These are phyloP conservation scores for Ormyrus thymus DNA, from an alignment of 2,888 invertebrate genomes.

Conservation along the genomic window DNA sequence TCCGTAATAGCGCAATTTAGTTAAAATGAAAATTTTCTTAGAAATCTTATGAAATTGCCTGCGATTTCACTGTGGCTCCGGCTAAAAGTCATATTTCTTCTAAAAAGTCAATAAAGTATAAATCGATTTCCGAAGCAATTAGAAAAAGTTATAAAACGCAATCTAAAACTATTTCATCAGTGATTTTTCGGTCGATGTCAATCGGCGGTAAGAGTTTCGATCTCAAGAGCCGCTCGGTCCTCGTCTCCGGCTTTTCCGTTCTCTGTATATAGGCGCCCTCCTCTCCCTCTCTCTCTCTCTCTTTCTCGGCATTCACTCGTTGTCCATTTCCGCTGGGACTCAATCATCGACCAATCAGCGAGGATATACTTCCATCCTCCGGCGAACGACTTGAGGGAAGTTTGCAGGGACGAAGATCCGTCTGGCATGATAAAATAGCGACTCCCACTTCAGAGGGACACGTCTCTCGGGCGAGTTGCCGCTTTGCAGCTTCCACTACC, in stretches of 20 bases:
- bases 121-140: neutral
- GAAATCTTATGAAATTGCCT: too few species aligned
- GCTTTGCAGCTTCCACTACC: conserved; percentile 14
- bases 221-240: neutral
- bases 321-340: conserved; percentile 53
- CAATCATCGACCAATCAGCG: conserved; percentile 53
- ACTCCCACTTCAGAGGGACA: conserved; percentile 22
- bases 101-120: neutral
- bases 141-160: neutral
- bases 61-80: too few species aligned
- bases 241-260: neutral
- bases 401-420: conserved; percentile 30
- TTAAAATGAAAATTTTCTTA: too few species aligned
- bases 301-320: neutral
- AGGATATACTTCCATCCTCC: conserved; percentile 28
- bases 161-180: conserved; percentile 25
- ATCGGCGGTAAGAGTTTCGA: conserved; percentile 28
- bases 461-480: neutral
- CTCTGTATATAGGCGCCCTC: neutral
- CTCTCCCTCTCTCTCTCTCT: neutral
- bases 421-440: conserved; percentile 26
- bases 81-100: too few species aligned
- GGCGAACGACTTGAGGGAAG: conserved; percentile 21
- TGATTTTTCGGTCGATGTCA: neutral
- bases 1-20: too few species aligned